Percentiles rank a stretch among this genome's conserved stretches.
These are phyloP conservation scores for Phodopus roborovskii DNA, from an alignment of 2,113 vertebrate species.

Conservation along the genomic window DNA sequence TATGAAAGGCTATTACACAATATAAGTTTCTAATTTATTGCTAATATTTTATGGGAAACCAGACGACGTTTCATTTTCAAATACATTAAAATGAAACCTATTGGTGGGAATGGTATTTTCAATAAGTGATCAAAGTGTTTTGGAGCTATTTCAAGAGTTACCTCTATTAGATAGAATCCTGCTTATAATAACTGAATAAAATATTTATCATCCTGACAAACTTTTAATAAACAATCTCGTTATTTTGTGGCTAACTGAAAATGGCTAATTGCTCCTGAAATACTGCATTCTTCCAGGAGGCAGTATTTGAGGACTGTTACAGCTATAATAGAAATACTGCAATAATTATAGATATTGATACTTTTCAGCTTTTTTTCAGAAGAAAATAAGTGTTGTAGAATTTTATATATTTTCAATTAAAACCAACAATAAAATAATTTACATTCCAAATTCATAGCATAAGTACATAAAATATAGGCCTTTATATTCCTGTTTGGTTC, in stretches of 20 bases:
- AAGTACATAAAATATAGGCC: conserved; percentile 45
- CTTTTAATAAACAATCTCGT: conserved; percentile 38
- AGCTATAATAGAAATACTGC: not conserved
- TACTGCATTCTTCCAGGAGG: not conserved
- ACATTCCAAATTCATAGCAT: conserved; percentile 2
- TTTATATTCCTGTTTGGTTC: conserved; percentile 39
- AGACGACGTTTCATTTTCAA: not conserved
- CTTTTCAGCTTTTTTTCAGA: not conserved
- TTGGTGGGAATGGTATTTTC: not conserved
- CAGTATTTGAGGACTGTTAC: not conserved
- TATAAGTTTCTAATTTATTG: not conserved
- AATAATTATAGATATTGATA: not conserved
- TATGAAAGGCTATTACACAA: not conserved
- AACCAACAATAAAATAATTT: conserved; percentile 30
- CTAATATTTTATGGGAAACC: not conserved
- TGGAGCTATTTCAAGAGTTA: not conserved
- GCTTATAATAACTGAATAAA: conserved; percentile 35
- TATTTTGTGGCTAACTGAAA: conserved; percentile 12
- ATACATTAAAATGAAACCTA: conserved; percentile 37
- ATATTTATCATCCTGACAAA: conserved; percentile 33
- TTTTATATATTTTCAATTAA: conserved; percentile 32
- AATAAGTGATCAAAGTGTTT: not conserved
- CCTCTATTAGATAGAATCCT: not conserved
- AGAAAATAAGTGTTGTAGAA: not conserved
- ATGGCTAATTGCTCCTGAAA: not conserved